These are phyloP conservation scores for Drosophila meridiana DNA, from an alignment of 2,888 invertebrate genomes.

Conservation along the genomic window DNA sequence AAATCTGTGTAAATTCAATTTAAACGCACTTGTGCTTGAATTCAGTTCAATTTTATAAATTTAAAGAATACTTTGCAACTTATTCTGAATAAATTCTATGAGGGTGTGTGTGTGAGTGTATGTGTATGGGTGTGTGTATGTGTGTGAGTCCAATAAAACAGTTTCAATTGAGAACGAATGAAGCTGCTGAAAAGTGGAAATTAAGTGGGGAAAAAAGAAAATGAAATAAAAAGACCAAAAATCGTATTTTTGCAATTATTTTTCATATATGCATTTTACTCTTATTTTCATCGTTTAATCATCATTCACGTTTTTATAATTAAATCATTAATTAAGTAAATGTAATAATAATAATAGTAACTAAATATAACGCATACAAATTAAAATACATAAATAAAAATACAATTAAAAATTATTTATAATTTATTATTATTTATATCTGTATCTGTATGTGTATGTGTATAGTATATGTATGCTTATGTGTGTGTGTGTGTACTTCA, in stretches of 20 bases:
- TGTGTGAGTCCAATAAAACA: not conserved
- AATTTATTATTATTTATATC: slow-evolving; percentile 63
- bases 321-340: slow-evolving; percentile 81
- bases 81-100: slow-evolving; percentile 7
- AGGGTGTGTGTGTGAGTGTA: not conserved
- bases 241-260: slow-evolving; percentile 69
- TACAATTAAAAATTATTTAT: slow-evolving; percentile 70
- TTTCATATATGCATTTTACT: slow-evolving; percentile 73
- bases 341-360: slow-evolving; percentile 80
- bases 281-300: slow-evolving; percentile 66
- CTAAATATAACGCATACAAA: slow-evolving; percentile 80
- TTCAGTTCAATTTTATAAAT: slow-evolving; percentile 72
- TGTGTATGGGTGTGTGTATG: not conserved
- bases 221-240: slow-evolving; percentile 74
- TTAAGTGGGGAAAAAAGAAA: slow-evolving; percentile 22
- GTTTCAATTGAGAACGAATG: not conserved
- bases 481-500: slow-evolving; percentile 15
- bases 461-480: slow-evolving; percentile 43
- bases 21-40: slow-evolving; percentile 67
- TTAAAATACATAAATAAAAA: slow-evolving; percentile 75
- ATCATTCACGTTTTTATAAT: slow-evolving; percentile 60
- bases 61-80: slow-evolving; percentile 30
- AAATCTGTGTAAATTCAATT: slow-evolving; percentile 79
- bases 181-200: slow-evolving; percentile 32
- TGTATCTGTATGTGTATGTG: slow-evolving; percentile 52